These are phyloP conservation scores for Tethya wilhelma DNA, from an alignment of 37 sponge, comb jelly and placozoan genomes.

Conservation along the genomic window DNA sequence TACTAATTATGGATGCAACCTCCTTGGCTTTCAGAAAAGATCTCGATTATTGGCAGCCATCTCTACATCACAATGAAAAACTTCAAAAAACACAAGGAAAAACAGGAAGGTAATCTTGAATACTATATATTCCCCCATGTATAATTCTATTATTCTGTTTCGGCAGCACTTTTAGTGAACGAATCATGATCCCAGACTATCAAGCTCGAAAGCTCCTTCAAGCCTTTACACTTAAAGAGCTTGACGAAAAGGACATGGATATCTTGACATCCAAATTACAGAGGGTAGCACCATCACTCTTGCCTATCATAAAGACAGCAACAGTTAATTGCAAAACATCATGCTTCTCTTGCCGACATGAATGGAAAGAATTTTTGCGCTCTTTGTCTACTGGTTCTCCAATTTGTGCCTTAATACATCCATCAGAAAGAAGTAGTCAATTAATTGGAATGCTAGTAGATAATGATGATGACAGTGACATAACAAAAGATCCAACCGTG, in stretches of 20 bases:
- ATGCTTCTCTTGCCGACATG: neutral
- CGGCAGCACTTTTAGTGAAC: neutral
- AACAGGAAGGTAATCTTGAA: neutral
- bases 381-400: neutral
- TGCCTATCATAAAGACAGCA: neutral
- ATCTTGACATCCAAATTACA: neutral
- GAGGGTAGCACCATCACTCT: too few relatives aligned
- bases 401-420: neutral
- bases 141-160: too few relatives aligned
- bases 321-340: neutral
- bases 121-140: too few relatives aligned
- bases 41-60: too few relatives aligned
- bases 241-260: neutral
- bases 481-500: neutral
- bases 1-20: neutral
- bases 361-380: neutral
- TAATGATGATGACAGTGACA: neutral
- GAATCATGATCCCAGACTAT: neutral
- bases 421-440: neutral
- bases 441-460: neutral
- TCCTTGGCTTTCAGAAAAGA: neutral
- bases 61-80: neutral
- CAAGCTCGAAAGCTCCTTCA: neutral
- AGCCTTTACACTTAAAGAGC: neutral
- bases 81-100: neutral